phyloP scores from a whole-genome alignment of 2,113 vertebrate genomes.

The Notothenia coriiceps region DNA sequence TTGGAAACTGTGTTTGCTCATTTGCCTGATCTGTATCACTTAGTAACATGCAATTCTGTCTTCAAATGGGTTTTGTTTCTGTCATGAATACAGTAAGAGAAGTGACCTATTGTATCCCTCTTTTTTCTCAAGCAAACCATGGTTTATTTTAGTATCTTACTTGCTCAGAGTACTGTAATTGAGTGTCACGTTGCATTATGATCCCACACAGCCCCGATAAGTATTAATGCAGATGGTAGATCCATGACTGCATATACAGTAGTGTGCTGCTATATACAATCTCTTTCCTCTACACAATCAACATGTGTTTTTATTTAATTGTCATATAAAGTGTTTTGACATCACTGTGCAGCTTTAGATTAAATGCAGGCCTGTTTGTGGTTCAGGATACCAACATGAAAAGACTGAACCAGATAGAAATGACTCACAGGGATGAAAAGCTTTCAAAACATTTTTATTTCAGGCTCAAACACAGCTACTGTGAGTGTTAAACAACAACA shows the following conservation, averaged over 20 bases:
- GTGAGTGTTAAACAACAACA: not conserved
- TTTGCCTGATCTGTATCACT: slow-evolving; percentile 41
- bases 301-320: slow-evolving; percentile 52
- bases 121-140: slow-evolving; percentile 33
- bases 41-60: slow-evolving; percentile 28
- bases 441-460: slow-evolving; percentile 39
- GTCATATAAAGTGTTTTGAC: slow-evolving; percentile 40
- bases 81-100: slow-evolving; percentile 32
- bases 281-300: slow-evolving; percentile 13
- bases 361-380: slow-evolving; percentile 43
- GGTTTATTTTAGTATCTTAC: slow-evolving; percentile 29
- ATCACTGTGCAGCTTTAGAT: slow-evolving; percentile 37
- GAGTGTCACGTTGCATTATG: slow-evolving; percentile 22
- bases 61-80: slow-evolving; percentile 12
- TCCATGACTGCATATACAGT: slow-evolving; percentile 36
- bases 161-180: slow-evolving; percentile 36
- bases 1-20: slow-evolving; percentile 35
- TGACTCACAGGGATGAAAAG: slow-evolving; percentile 25
- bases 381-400: slow-evolving; percentile 32
- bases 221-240: slow-evolving; percentile 66
- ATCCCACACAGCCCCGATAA: slow-evolving; percentile 24
- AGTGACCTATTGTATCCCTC: slow-evolving; percentile 18
- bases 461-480: slow-evolving; percentile 45
- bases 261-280: slow-evolving; percentile 16
- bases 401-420: slow-evolving; percentile 9